phyloP scores from a whole-genome alignment of 2,797 vertebrate genomes.

The Bradypodion ventrale region DNA sequence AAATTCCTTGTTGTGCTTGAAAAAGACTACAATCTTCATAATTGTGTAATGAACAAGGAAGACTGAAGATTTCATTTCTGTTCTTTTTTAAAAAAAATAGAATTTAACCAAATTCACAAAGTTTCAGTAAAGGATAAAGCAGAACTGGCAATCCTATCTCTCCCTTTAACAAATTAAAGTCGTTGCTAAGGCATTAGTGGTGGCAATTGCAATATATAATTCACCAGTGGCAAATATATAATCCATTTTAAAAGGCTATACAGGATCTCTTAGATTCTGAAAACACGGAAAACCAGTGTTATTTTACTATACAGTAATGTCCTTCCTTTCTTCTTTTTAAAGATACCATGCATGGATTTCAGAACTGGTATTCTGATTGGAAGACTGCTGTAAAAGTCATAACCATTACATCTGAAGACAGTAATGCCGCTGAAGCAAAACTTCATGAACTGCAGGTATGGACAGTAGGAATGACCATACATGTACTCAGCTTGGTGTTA shows the following conservation, averaged over 20 bases:
- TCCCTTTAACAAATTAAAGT: not conserved
- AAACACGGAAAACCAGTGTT: not conserved
- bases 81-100: not conserved
- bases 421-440: slow-evolving; percentile 87
- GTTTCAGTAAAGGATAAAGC: not conserved
- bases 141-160: not conserved
- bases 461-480: not conserved
- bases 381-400: slow-evolving; percentile 87
- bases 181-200: not conserved
- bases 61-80: not conserved
- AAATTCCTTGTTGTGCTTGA: too few species aligned
- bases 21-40: too few species aligned
- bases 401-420: slow-evolving; percentile 89
- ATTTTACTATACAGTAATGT: slow-evolving; percentile 24
- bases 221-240: not conserved
- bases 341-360: slow-evolving; percentile 92
- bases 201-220: not conserved
- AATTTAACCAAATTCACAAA: not conserved
- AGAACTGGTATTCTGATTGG: slow-evolving; percentile 87
- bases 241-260: not conserved
- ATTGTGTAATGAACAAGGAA: not conserved
- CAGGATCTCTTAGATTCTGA: not conserved
- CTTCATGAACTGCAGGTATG: slow-evolving; percentile 91
- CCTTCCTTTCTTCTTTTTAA: slow-evolving; percentile 42
- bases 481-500: not conserved